A percentile compares a stretch with the other conserved stretches of the same genome.
These are phyloP conservation scores for Drosophila bifasciata DNA, from an alignment of 1,140 invertebrate species.

Conservation along the genomic window DNA sequence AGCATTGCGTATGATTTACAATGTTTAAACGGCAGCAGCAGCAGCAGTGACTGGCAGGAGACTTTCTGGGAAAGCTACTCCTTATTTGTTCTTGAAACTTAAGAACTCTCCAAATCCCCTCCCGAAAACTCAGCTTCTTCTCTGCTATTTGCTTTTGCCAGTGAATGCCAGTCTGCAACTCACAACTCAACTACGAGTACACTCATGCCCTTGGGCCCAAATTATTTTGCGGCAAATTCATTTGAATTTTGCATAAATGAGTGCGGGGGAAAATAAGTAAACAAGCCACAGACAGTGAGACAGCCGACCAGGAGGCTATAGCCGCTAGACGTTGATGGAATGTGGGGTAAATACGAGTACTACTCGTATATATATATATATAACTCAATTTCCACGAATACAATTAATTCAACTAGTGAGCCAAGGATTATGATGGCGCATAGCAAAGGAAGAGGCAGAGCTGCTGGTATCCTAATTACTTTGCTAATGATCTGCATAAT, in stretches of 20 bases:
- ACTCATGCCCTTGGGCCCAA: slow-evolving; percentile 33
- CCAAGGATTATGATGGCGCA: slow-evolving; percentile 24
- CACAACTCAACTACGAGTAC: slow-evolving; percentile 28
- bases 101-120: slow-evolving; percentile 26
- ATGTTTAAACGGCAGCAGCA: slow-evolving; percentile 46
- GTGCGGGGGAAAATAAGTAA: slow-evolving; percentile 17
- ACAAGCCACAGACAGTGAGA: slow-evolving; percentile 21
- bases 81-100: slow-evolving; percentile 42
- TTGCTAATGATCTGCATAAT: slow-evolving; percentile 78
- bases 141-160: slow-evolving; percentile 46
- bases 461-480: slow-evolving; percentile 50
- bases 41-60: slow-evolving; percentile 14
- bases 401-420: slow-evolving; percentile 66
- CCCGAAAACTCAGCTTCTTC: not conserved
- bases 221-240: slow-evolving; percentile 45
- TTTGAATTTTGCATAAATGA: slow-evolving; percentile 72
- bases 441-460: not conserved
- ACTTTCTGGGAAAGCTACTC: slow-evolving; percentile 17
- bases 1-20: slow-evolving; percentile 74
- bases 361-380: slow-evolving; percentile 1
- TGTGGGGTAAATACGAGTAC: slow-evolving; percentile 19
- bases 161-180: too few species aligned
- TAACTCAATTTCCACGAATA: slow-evolving; percentile 72
- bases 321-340: slow-evolving; percentile 42
- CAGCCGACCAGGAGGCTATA: not conserved